phyloP scores from a whole-genome alignment of 2,113 vertebrate species.

The Erythrolamprus reginae region DNA sequence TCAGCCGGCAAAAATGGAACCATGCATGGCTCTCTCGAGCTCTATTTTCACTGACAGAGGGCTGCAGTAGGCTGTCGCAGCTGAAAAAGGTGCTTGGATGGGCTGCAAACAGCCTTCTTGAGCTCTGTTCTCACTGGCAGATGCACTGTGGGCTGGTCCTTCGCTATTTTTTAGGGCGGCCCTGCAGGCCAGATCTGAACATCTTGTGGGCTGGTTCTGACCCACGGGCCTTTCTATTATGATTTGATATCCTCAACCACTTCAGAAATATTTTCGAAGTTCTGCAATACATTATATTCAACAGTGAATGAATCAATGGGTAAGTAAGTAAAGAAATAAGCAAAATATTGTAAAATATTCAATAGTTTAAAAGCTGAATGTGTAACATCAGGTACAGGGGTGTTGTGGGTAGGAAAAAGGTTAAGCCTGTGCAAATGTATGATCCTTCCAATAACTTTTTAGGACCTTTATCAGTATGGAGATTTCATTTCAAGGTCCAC shows the following conservation, averaged over 20 bases:
- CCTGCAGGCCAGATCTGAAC: too few relatives aligned
- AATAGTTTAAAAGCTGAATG: background rate
- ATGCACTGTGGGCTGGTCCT: too few relatives aligned
- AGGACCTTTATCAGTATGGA: background rate
- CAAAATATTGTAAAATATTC: background rate
- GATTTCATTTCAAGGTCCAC: background rate
- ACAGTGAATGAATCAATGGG: background rate
- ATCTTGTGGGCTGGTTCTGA: too few relatives aligned
- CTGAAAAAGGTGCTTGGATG: too few relatives aligned
- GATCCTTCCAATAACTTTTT: background rate
- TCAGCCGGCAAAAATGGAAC: too few relatives aligned
- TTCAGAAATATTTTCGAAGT: background rate
- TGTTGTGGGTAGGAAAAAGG: background rate
- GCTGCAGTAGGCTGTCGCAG: too few relatives aligned
- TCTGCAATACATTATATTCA: background rate
- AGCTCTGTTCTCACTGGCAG: too few relatives aligned
- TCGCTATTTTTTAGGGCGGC: too few relatives aligned
- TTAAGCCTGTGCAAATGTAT: background rate
- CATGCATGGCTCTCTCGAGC: too few relatives aligned
- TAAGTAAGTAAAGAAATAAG: background rate
- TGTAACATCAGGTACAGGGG: background rate
- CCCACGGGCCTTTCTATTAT: background rate
- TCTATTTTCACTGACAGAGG: too few relatives aligned
- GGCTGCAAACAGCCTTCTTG: fast-evolving
- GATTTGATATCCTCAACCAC: background rate